phyloP scores from a whole-genome alignment of 2,113 vertebrate species.

The Eublepharis macularius region DNA sequence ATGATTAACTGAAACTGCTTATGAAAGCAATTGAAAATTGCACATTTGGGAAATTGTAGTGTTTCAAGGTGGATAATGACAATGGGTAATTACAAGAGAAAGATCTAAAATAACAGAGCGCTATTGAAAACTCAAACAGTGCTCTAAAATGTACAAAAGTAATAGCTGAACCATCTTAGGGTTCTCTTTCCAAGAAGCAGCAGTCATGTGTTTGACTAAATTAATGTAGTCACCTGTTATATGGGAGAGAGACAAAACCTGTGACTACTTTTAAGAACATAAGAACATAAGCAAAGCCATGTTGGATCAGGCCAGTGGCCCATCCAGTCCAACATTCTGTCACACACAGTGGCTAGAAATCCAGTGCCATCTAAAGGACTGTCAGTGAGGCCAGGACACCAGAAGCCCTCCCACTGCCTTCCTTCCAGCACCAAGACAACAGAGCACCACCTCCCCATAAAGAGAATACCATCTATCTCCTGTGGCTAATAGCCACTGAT shows the following conservation, averaged over 20 bases:
- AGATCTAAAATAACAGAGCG: constrained; percentile 8
- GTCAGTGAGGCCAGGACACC: too few relatives aligned
- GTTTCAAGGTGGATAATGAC: not conserved
- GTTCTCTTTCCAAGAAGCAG: not conserved
- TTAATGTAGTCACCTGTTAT: not conserved
- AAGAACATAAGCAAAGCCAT: too few relatives aligned
- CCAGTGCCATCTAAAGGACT: too few relatives aligned
- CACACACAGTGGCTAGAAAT: too few relatives aligned
- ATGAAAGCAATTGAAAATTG: constrained; percentile 1
- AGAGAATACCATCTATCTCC: too few relatives aligned
- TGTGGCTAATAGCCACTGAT: too few relatives aligned
- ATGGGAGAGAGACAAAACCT: not conserved
- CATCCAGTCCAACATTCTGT: too few relatives aligned
- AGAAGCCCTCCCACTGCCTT: too few relatives aligned
- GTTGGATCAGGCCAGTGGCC: too few relatives aligned
- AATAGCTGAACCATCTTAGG: constrained; percentile 18
- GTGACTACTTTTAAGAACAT: too few relatives aligned
- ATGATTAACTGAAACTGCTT: not conserved
- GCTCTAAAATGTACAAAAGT: not conserved
- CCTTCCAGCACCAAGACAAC: too few relatives aligned
- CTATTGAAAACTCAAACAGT: not conserved
- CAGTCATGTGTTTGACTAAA: not conserved
- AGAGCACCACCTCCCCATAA: too few relatives aligned
- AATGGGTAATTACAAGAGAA: constrained; percentile 23
- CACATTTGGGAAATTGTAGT: constrained; percentile 10